Conservation (phyloP, 2,797 vertebrate species). For the Pogonophryne albipinna region DNA sequence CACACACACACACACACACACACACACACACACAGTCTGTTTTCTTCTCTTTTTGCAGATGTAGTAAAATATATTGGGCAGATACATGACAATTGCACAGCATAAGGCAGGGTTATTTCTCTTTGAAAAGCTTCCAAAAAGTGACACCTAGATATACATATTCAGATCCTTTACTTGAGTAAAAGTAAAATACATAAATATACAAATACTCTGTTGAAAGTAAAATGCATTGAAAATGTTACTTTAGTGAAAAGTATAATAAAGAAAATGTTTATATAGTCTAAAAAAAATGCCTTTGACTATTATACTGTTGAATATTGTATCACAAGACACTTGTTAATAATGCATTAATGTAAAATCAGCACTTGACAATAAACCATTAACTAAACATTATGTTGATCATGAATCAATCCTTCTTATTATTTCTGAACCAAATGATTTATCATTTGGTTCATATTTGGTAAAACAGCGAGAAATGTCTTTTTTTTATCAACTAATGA, state of each 20-base stretch:
- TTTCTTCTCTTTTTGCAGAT: slow-evolving; percentile 15
- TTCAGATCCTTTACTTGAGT: not conserved
- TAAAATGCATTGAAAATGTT: not conserved
- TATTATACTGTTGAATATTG: no score
- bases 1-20: slow-evolving; percentile 45
- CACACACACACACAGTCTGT: slow-evolving; percentile 28
- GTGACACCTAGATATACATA: not conserved
- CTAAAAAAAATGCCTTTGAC: no score
- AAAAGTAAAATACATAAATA: not conserved
- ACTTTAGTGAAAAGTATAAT: not conserved
- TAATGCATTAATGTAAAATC: no score
- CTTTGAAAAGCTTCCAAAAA: not conserved
- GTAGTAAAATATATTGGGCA: slow-evolving; percentile 3
- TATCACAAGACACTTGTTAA: no score
- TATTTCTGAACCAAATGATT: no score
- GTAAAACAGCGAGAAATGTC: not conserved
- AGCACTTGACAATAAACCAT: no score
- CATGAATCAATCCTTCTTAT: no score
- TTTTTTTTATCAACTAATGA: no score
- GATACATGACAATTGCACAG: not conserved
- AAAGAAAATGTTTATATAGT: no score
- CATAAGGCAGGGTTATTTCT: no score
- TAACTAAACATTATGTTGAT: no score
- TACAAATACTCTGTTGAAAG: not conserved
- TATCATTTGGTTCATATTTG: no score